phyloP scores from a whole-genome alignment of 2,888 invertebrate species.

The Melanophora roralis region DNA sequence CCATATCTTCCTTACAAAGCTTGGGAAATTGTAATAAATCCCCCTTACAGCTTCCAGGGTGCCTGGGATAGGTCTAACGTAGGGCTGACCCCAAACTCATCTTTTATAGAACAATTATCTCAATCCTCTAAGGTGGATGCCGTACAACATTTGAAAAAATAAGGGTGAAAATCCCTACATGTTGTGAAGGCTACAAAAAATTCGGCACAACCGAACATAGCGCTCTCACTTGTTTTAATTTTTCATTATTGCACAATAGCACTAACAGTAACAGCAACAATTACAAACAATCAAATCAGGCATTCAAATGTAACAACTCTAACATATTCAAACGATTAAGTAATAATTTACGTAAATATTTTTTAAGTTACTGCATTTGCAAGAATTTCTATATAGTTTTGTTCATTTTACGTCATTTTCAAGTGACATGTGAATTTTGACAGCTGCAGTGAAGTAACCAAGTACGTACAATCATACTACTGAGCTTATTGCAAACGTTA shows the following conservation, averaged over 20 bases:
- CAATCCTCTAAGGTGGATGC: too few relatives aligned
- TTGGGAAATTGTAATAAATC: too few relatives aligned
- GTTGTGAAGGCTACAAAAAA: too few relatives aligned
- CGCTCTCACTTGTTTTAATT: too few relatives aligned
- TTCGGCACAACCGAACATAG: too few relatives aligned
- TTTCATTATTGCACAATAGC: background rate
- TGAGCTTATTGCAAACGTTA: background rate
- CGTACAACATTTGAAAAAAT: too few relatives aligned
- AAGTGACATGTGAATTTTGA: slow-evolving; percentile 65
- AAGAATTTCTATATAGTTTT: slow-evolving; percentile 4
- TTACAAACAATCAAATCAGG: slow-evolving; percentile 12
- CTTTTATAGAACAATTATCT: too few relatives aligned
- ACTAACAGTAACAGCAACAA: slow-evolving; percentile 16
- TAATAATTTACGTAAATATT: slow-evolving; percentile 43
- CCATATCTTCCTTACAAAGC: too few relatives aligned
- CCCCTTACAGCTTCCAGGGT: too few relatives aligned
- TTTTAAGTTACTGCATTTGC: background rate
- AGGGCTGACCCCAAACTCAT: too few relatives aligned
- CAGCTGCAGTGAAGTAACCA: slow-evolving; percentile 57
- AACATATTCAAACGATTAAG: slow-evolving; percentile 17
- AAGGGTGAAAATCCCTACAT: too few relatives aligned
- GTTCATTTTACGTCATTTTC: slow-evolving; percentile 33
- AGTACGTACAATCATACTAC: background rate
- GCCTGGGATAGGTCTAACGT: too few relatives aligned
- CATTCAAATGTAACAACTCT: background rate